These are phyloP conservation scores for Drosophila subquinaria DNA, from an alignment of 2,888 invertebrate species.

Conservation along the genomic window DNA sequence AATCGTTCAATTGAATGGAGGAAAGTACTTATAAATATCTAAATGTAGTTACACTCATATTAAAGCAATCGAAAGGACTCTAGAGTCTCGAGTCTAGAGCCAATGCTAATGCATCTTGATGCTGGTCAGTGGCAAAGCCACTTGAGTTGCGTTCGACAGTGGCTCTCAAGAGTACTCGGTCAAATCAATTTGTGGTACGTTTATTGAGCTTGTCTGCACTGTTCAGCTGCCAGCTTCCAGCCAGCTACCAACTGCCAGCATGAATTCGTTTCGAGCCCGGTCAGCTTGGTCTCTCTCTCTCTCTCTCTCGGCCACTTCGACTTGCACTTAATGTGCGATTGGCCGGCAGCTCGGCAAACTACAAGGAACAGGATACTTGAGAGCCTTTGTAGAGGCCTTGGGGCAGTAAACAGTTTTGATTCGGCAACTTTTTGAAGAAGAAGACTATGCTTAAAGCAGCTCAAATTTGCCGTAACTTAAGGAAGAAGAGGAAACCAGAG, in stretches of 20 bases:
- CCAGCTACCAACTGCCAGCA: conserved; percentile 15
- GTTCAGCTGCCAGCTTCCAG: conserved; percentile 7
- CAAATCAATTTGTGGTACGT: conserved; percentile 75
- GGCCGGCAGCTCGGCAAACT: conserved; percentile 53
- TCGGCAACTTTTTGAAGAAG: conserved; percentile 42
- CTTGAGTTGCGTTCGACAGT: conserved; percentile 47
- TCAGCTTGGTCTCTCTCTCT: neutral
- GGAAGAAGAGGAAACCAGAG: neutral
- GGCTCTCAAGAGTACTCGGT: conserved; percentile 59
- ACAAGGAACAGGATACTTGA: conserved; percentile 51
- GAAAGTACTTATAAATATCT: conserved; percentile 4
- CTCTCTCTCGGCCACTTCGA: conserved; percentile 38
- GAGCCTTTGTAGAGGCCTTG: conserved; percentile 13
- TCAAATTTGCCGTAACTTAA: conserved; percentile 37
- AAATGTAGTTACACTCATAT: conserved; percentile 4
- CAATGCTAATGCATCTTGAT: conserved; percentile 37
- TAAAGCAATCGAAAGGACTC: conserved; percentile 3
- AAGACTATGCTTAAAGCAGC: conserved; percentile 40
- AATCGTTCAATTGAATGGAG: neutral
- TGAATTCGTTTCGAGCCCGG: neutral
- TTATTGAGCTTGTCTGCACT: conserved; percentile 72
- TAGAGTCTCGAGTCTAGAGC: neutral
- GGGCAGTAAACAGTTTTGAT: conserved; percentile 50
- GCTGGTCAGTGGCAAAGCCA: conserved; percentile 17
- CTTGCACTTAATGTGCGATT: conserved; percentile 66